Conservation (phyloP, 2,113 vertebrate genomes). For the Lathamus discolor region DNA sequence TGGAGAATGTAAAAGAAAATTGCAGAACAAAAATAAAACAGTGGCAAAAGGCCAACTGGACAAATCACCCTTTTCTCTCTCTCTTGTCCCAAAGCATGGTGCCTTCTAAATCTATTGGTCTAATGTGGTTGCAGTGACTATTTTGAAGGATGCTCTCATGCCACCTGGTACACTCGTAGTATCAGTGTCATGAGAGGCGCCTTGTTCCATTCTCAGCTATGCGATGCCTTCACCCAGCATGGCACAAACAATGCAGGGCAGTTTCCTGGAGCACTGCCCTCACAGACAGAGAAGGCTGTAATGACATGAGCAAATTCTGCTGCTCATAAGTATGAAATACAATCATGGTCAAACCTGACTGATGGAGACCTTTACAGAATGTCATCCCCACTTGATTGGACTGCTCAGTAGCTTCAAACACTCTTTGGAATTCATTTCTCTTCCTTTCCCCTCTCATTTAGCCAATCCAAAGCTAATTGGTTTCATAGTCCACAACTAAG, state of each 20-base stretch:
- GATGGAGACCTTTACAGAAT: not conserved
- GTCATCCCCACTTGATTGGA: not conserved
- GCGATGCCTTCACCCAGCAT: not conserved
- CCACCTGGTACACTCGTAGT: accelerated
- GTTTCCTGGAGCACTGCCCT: not conserved
- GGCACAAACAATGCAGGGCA: not conserved
- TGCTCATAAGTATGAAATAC: accelerated
- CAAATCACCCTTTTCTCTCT: not conserved
- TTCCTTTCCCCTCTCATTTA: not conserved
- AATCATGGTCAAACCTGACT: not conserved
- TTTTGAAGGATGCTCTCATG: not conserved
- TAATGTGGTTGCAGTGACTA: not conserved
- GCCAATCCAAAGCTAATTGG: not conserved
- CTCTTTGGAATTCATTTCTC: not conserved
- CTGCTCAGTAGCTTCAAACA: not conserved
- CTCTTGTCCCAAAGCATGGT: not conserved
- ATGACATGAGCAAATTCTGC: not conserved
- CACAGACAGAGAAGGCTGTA: accelerated
- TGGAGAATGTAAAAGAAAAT: not conserved
- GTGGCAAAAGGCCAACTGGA: not conserved
- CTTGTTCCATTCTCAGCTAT: not conserved
- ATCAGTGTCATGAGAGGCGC: not conserved
- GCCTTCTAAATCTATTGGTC: not conserved
- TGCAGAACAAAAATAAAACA: not conserved
- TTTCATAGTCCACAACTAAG: not conserved